These are phyloP conservation scores for Steinernema khuongi DNA, from an alignment of 1,140 invertebrate genomes.

Conservation along the genomic window DNA sequence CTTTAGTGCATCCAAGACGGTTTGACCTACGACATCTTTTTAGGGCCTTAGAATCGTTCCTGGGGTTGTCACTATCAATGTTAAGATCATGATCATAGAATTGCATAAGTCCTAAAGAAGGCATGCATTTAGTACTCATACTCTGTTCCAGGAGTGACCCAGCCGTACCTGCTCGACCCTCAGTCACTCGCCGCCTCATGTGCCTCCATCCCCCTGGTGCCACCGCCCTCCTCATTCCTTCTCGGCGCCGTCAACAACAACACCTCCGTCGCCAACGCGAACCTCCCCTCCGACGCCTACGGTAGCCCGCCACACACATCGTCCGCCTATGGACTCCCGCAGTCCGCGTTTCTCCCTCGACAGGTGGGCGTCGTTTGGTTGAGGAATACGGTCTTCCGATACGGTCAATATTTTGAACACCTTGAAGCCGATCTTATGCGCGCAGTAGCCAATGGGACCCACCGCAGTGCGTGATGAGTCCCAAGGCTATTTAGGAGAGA, in stretches of 20 bases:
- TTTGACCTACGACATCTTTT: too few species aligned
- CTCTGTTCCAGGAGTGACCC: constrained; percentile 3
- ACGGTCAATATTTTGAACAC: too few species aligned
- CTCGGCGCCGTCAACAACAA: not conserved
- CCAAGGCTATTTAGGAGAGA: too few species aligned
- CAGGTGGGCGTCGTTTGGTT: not conserved
- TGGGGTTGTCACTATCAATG: too few species aligned
- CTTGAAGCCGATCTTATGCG: too few species aligned
- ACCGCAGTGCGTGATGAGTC: too few species aligned
- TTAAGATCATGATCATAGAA: too few species aligned
- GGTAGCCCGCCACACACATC: not conserved
- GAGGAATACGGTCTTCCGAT: too few species aligned
- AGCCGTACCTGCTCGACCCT: not conserved
- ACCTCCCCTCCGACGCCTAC: not conserved
- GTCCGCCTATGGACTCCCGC: not conserved
- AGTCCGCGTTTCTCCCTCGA: not conserved
- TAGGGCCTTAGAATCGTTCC: too few species aligned
- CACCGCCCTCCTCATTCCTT: not conserved
- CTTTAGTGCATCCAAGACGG: too few species aligned
- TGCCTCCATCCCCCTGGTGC: not conserved
- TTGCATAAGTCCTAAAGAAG: too few species aligned
- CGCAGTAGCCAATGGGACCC: too few species aligned
- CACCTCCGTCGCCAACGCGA: not conserved
- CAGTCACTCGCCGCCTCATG: not conserved
- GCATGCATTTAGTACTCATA: not conserved